Conservation (phyloP, 2,797 vertebrate genomes). For the Scleropages formosus region DNA sequence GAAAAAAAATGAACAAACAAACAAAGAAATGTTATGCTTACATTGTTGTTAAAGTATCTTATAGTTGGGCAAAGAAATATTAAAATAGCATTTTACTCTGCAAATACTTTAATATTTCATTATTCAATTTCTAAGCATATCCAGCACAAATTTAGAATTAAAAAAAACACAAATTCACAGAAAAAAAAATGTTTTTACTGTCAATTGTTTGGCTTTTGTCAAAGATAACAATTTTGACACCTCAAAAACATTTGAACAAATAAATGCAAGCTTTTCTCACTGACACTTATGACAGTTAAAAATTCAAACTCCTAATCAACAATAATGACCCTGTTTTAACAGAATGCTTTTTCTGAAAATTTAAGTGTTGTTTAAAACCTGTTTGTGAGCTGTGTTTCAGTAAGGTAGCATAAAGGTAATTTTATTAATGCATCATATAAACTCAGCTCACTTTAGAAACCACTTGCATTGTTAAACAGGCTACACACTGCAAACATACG, state of each 20-base stretch:
- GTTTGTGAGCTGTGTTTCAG: background rate
- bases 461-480: too few species aligned
- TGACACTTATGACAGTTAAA: background rate
- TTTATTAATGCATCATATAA: too few species aligned
- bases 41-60: constrained; percentile 5
- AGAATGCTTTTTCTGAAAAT: background rate
- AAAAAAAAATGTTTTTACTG: constrained; percentile 23
- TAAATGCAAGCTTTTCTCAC: background rate
- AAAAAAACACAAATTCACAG: constrained; percentile 2
- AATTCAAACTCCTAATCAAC: background rate
- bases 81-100: constrained; percentile 15
- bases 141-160: constrained; percentile 14
- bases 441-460: too few species aligned
- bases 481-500: background rate
- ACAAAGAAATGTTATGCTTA: background rate
- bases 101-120: constrained; percentile 1
- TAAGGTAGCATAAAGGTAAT: too few species aligned
- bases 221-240: constrained; percentile 14
- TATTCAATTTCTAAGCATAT: constrained; percentile 15
- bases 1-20: too few species aligned
- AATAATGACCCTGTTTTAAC: background rate
- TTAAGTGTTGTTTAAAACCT: background rate
- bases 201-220: background rate
- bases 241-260: background rate
- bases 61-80: background rate